These are phyloP conservation scores for Atherix ibis DNA, from an alignment of 2,888 invertebrate species.

Conservation along the genomic window DNA sequence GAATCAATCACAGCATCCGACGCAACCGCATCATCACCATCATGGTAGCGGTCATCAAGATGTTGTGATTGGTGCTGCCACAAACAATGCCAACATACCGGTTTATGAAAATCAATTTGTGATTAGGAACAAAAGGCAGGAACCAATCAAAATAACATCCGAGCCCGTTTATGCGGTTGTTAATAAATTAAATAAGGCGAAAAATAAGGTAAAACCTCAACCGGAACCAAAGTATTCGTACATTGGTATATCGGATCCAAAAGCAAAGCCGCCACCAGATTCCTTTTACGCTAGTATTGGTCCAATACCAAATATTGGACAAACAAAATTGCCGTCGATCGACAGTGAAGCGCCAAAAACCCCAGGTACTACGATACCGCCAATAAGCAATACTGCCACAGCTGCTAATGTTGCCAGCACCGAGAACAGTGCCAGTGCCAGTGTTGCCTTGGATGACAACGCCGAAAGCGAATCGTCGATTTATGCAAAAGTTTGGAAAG, in stretches of 20 bases:
- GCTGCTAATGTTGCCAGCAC: slow-evolving; percentile 2
- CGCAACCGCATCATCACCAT: slow-evolving; percentile 3
- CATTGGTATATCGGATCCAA: slow-evolving; percentile 21
- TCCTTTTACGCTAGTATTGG: slow-evolving; percentile 9
- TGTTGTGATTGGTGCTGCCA: slow-evolving; percentile 8
- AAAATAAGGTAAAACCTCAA: slow-evolving; percentile 24
- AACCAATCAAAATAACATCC: slow-evolving; percentile 3
- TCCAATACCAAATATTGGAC: slow-evolving; percentile 1
- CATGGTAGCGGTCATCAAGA: too few relatives aligned
- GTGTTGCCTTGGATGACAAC: slow-evolving; percentile 13
- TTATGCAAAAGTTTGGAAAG: slow-evolving; percentile 34
- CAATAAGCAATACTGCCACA: slow-evolving; percentile 8
- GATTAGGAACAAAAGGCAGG: slow-evolving; percentile 8
- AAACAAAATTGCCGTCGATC: slow-evolving; percentile 12
- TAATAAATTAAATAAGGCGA: slow-evolving; percentile 31
- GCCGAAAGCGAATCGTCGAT: slow-evolving; percentile 22
- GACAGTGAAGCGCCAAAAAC: slow-evolving; percentile 15
- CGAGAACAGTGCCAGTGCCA: slow-evolving; percentile 5
- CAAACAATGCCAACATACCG: too few relatives aligned
- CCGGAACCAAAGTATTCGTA: slow-evolving; percentile 19
- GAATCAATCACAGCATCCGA: slow-evolving; percentile 5
- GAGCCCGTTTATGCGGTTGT: slow-evolving; percentile 33
- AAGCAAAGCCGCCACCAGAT: slow-evolving; percentile 11
- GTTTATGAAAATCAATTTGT: slow-evolving; percentile 5
- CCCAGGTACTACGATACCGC: slow-evolving; percentile 13